Evolutionary conservation across 2,113 vertebrate species (phyloP).

Genomic region (Rana temporaria): DNA sequence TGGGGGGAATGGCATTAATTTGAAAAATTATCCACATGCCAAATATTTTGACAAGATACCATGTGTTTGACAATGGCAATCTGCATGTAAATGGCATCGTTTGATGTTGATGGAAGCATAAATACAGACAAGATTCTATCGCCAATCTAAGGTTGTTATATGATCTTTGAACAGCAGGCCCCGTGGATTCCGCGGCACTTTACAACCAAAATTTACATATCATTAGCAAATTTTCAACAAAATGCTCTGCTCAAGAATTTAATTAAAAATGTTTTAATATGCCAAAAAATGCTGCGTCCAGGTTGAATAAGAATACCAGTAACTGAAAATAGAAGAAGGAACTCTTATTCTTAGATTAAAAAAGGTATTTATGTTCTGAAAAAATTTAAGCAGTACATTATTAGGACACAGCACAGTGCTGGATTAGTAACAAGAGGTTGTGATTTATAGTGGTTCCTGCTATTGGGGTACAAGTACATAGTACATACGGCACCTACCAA

Average conservation of each 20-base stretch:
- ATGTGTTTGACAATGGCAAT: constrained; percentile 66
- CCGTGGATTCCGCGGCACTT: constrained; percentile 61
- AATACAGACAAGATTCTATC: constrained; percentile 64
- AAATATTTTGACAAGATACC: constrained; percentile 71
- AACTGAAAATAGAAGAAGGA: not conserved
- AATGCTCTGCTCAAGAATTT: constrained; percentile 61
- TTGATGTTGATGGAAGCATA: constrained; percentile 67
- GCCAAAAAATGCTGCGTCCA: constrained; percentile 33
- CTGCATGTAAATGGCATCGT: constrained; percentile 70
- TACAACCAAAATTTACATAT: constrained; percentile 63
- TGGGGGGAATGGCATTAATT: constrained; percentile 69
- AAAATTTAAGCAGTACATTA: no score
- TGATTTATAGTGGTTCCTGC: no score
- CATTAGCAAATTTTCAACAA: constrained; percentile 59
- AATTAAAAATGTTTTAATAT: constrained; percentile 17
- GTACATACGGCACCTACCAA: no score
- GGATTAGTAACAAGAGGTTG: no score
- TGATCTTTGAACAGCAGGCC: constrained; percentile 66
- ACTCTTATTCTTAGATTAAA: not conserved
- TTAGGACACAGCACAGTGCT: no score
- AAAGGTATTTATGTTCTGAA: no score
- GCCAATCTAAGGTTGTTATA: constrained; percentile 70
- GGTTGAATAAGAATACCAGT: not conserved
- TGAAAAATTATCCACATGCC: constrained; percentile 65
- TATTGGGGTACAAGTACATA: no score